Conservation (phyloP, 2,888 invertebrate species). For the Oxytorus armatus region DNA sequence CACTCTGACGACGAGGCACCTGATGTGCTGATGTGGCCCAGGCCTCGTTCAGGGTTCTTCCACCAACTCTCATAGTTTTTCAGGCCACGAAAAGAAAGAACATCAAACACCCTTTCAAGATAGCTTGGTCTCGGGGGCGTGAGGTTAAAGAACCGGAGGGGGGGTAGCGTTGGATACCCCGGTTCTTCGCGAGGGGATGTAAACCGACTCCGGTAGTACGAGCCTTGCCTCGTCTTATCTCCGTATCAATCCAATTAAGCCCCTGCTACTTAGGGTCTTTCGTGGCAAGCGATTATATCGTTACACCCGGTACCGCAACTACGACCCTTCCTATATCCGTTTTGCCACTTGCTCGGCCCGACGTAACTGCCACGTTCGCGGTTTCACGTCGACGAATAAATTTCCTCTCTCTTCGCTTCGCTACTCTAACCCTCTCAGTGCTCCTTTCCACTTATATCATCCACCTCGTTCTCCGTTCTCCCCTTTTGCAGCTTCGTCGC, state of each 20-base stretch:
- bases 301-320: slow-evolving; percentile 55
- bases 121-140: slow-evolving; percentile 62
- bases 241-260: slow-evolving; percentile 71
- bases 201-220: slow-evolving; percentile 38
- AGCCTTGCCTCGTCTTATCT: slow-evolving; percentile 55
- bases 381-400: slow-evolving; percentile 54
- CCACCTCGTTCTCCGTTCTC: background rate
- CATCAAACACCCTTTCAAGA: slow-evolving; percentile 71
- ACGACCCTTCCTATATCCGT: slow-evolving; percentile 14
- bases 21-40: slow-evolving; percentile 21
- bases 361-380: slow-evolving; percentile 46
- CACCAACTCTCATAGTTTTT: slow-evolving; percentile 53
- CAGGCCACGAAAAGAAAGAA: slow-evolving; percentile 71
- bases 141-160: slow-evolving; percentile 26
- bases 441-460: slow-evolving; percentile 2
- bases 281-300: slow-evolving; percentile 72
- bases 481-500: background rate
- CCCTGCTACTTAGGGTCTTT: slow-evolving; percentile 67
- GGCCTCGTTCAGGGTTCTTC: slow-evolving; percentile 46
- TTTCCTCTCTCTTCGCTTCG: slow-evolving; percentile 12
- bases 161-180: slow-evolving; percentile 52
- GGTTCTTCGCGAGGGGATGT: slow-evolving; percentile 24
- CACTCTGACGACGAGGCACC: slow-evolving; percentile 2
- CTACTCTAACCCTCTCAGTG: background rate
- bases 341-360: slow-evolving; percentile 14